phyloP scores from a whole-genome alignment of 2,113 vertebrate species.

The Panthera uncia region DNA sequence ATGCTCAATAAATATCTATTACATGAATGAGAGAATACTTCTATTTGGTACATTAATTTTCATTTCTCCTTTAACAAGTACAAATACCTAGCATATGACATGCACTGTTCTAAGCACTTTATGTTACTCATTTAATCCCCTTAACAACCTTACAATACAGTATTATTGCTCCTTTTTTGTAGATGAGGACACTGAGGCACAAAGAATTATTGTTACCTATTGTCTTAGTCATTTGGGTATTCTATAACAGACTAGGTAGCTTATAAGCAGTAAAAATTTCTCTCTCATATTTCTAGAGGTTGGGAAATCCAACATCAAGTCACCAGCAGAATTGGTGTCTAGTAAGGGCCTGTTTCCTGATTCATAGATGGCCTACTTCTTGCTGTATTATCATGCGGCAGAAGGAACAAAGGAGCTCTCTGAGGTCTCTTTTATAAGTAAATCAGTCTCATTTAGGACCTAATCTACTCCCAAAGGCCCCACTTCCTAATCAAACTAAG shows the following conservation, averaged over 20 bases:
- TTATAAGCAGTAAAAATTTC: not conserved
- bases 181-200: not conserved
- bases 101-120: not conserved
- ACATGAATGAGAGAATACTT: not conserved
- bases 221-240: not conserved
- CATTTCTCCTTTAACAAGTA: not conserved
- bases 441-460: not conserved
- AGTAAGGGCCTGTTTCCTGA: not conserved
- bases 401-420: not conserved
- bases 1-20: not conserved
- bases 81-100: not conserved
- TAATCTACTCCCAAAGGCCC: not conserved
- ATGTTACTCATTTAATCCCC: not conserved
- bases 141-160: not conserved
- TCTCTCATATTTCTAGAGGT: not conserved
- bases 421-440: not conserved
- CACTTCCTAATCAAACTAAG: not conserved
- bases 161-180: not conserved
- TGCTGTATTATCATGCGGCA: not conserved
- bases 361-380: not conserved
- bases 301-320: not conserved
- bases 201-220: not conserved
- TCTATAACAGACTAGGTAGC: not conserved
- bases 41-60: not conserved
- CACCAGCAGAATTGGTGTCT: not conserved